These are phyloP conservation scores for Eucriotettix oculatus DNA, from an alignment of 2,888 invertebrate species.

Conservation along the genomic window DNA sequence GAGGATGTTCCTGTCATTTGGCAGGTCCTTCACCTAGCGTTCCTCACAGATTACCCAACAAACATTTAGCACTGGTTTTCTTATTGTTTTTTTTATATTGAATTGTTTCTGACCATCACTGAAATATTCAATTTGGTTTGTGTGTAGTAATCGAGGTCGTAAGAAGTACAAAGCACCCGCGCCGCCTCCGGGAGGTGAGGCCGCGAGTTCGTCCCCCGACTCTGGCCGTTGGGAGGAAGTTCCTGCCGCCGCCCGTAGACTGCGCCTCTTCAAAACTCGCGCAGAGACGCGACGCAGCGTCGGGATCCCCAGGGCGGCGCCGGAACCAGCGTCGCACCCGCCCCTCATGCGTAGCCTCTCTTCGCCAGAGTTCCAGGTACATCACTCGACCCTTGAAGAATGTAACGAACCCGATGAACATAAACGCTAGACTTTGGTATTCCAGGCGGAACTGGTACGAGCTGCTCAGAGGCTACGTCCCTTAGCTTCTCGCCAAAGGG, in stretches of 20 bases:
- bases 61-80: background rate
- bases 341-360: constrained; percentile 23
- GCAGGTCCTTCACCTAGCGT: background rate
- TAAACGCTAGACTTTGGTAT: background rate
- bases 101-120: too few species aligned
- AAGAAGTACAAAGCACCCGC: constrained; percentile 68
- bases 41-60: background rate
- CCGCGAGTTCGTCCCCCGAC: constrained; percentile 40
- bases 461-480: constrained; percentile 12
- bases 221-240: constrained; percentile 28
- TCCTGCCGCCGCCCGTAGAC: constrained; percentile 29
- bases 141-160: constrained; percentile 30
- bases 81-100: too few species aligned
- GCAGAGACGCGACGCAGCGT: constrained; percentile 35
- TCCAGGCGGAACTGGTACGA: constrained; percentile 26
- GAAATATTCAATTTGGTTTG: too few species aligned
- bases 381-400: background rate
- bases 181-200: constrained; percentile 24
- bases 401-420: background rate
- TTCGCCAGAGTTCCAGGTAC: constrained; percentile 32
- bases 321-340: background rate
- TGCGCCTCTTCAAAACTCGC: constrained; percentile 56
- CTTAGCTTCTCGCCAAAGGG: constrained; percentile 9
- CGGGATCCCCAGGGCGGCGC: constrained; percentile 8
- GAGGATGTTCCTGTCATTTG: too few species aligned